Conservation (phyloP, 2,888 invertebrate species). For the Neoscelio sp. region DNA sequence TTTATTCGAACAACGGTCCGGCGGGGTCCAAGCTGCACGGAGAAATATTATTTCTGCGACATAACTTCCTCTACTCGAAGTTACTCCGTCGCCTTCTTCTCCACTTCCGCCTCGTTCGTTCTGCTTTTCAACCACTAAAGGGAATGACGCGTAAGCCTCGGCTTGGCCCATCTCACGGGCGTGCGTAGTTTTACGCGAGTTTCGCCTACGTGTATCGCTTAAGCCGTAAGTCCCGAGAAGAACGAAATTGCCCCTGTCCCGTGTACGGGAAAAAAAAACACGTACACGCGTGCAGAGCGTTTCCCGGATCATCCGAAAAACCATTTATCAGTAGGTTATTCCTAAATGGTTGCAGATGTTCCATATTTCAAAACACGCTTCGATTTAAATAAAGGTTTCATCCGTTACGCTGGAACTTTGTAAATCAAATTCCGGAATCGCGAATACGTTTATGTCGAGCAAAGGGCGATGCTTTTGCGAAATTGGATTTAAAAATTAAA, state of each 20-base stretch:
- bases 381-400: constrained; percentile 38
- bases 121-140: constrained; percentile 61
- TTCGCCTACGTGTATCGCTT: constrained; percentile 53
- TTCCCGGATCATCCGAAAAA: not conserved
- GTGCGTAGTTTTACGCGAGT: constrained; percentile 59
- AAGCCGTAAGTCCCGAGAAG: constrained; percentile 23
- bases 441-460: not conserved
- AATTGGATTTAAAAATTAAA: constrained; percentile 12
- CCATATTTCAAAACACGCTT: constrained; percentile 28
- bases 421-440: not conserved
- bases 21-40: constrained; percentile 10
- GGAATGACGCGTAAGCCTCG: constrained; percentile 62
- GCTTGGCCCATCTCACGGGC: constrained; percentile 25
- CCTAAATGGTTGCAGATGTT: constrained; percentile 34
- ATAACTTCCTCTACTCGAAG: constrained; percentile 43
- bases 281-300: not conserved
- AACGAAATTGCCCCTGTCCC: constrained; percentile 21
- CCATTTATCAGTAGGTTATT: constrained; percentile 36
- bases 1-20: constrained; percentile 24
- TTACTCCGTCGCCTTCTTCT: constrained; percentile 50
- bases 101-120: constrained; percentile 52
- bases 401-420: constrained; percentile 6
- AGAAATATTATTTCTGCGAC: constrained; percentile 44
- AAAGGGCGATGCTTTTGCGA: constrained; percentile 14
- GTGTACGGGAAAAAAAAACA: constrained; percentile 1